Percentiles rank a stretch among this genome's conserved stretches.
phyloP scores from a whole-genome alignment of 2,113 vertebrate species.

The Ophthalmolycus amberensis region DNA sequence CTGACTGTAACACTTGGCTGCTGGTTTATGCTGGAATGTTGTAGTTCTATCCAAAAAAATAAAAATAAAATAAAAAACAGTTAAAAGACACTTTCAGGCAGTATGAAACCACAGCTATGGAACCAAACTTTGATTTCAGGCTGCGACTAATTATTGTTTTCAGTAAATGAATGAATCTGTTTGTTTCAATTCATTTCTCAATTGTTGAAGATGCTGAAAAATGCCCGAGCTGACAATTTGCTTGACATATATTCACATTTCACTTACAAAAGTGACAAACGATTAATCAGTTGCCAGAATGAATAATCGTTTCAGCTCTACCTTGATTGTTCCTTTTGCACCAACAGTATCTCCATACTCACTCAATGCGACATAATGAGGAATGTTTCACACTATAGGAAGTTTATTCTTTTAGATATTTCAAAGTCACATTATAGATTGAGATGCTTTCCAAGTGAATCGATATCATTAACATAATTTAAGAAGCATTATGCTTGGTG shows the following conservation, averaged over 20 bases:
- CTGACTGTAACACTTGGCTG: neutral
- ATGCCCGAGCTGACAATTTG: neutral
- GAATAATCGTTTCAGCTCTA: neutral
- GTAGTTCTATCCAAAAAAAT: no score
- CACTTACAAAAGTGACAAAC: neutral
- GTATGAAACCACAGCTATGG: neutral
- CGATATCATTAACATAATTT: neutral
- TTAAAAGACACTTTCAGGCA: neutral
- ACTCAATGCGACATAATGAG: neutral
- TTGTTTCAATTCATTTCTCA: neutral
- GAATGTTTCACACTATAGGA: neutral
- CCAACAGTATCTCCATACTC: neutral
- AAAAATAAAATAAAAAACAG: no score
- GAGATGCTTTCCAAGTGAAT: neutral
- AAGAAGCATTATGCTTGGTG: neutral
- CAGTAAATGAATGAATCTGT: neutral
- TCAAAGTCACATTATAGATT: neutral
- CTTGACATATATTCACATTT: neutral
- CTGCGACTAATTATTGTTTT: neutral
- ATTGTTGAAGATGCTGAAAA: neutral
- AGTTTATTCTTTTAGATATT: neutral
- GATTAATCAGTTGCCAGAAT: neutral
- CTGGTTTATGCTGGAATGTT: neutral
- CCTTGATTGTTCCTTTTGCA: neutral
- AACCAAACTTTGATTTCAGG: neutral